Evolutionary conservation across 2,113 vertebrate species (phyloP).

Genomic region (Ia io): DNA sequence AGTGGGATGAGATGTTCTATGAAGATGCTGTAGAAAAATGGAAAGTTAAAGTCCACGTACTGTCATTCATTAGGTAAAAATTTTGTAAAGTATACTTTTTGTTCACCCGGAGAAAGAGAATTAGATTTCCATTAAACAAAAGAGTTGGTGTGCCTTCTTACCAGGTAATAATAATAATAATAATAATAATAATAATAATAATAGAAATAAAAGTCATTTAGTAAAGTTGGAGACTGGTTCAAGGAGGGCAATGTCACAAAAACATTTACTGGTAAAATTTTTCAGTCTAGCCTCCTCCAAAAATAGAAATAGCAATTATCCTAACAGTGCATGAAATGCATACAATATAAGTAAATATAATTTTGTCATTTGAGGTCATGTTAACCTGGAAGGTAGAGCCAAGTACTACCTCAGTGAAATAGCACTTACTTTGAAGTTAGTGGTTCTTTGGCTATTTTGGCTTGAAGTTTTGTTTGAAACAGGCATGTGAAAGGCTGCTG

Average conservation of each 20-base stretch:
- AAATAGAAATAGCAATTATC: constrained; percentile 58
- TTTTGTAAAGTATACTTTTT: not conserved
- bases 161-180: not conserved
- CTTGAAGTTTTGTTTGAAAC: constrained; percentile 79
- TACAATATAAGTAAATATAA: constrained; percentile 77
- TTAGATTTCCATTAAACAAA: constrained; percentile 8
- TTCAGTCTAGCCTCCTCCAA: constrained; percentile 56
- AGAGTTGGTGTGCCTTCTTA: not conserved
- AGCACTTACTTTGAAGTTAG: constrained; percentile 79
- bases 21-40: not conserved
- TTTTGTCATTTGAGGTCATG: constrained; percentile 82
- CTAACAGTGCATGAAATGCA: constrained; percentile 65
- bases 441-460: constrained; percentile 82
- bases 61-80: not conserved
- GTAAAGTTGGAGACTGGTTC: not conserved
- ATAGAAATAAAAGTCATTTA: not conserved
- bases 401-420: constrained; percentile 87
- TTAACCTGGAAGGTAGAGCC: constrained; percentile 83
- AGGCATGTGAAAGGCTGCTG: constrained; percentile 79
- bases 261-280: constrained; percentile 62
- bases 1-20: not conserved
- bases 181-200: not conserved
- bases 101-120: not conserved
- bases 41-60: not conserved
- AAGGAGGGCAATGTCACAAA: constrained; percentile 57